A percentile compares a stretch with the other conserved stretches of the same genome.
Evolutionary conservation across 2,797 vertebrate species (phyloP).

Genomic region (Furcifer pardalis): DNA sequence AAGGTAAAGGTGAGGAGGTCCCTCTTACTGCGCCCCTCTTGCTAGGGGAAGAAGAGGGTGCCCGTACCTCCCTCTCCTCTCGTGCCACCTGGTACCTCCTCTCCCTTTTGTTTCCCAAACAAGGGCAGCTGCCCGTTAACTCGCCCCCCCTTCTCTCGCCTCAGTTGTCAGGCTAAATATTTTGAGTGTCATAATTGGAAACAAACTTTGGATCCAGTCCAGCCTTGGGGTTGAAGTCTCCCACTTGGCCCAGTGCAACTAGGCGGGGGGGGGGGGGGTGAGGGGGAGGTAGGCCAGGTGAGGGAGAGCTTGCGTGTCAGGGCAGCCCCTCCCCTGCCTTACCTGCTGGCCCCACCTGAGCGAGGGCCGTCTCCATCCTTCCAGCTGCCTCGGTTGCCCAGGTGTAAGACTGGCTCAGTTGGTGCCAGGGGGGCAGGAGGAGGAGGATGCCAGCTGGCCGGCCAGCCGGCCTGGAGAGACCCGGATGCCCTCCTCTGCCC

Average conservation of each 20-base stretch:
- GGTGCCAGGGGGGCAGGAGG: not conserved
- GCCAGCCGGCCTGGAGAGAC: not conserved
- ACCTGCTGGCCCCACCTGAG: not conserved
- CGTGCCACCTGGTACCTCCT: too few species aligned
- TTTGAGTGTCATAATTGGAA: conserved; percentile 63
- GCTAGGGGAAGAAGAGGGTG: too few species aligned
- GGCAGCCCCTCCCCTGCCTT: not conserved
- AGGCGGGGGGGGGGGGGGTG: not conserved
- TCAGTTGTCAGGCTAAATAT: conserved; percentile 81
- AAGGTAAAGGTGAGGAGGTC: too few species aligned
- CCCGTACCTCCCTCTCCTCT: too few species aligned
- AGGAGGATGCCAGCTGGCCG: too few species aligned
- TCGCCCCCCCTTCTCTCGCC: conserved; percentile 18
- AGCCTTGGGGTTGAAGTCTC: too few species aligned
- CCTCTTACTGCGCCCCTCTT: too few species aligned
- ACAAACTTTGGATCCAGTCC: conserved; percentile 46
- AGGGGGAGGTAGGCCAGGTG: not conserved
- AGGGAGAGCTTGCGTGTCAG: not conserved
- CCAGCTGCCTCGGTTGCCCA: not conserved
- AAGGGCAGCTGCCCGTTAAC: conserved; percentile 37
- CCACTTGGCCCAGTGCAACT: too few species aligned
- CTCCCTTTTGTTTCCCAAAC: conserved; percentile 74
- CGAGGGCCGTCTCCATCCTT: not conserved
- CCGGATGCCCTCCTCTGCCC: too few species aligned
- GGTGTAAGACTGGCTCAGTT: not conserved